Percentiles rank a stretch among this genome's conserved stretches.
phyloP scores from a whole-genome alignment of 2,888 invertebrate species.

The Ypsolopha sequella region DNA sequence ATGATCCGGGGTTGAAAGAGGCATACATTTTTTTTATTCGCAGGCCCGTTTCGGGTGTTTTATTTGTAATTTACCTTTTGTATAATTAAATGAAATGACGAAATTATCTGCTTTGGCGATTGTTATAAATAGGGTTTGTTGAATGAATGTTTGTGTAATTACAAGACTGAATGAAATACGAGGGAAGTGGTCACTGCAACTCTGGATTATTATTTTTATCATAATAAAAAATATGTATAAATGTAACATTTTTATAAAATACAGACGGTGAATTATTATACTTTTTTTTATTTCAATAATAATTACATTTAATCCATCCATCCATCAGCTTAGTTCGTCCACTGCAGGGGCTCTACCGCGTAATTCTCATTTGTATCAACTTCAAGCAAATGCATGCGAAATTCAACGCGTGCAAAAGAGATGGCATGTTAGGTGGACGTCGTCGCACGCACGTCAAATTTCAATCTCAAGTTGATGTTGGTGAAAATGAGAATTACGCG shows the following conservation, averaged over 20 bases:
- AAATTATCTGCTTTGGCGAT: neutral
- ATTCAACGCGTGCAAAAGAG: too few species aligned
- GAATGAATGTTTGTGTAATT: conserved; percentile 22
- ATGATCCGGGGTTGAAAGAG: conserved; percentile 44
- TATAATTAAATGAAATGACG: too few species aligned
- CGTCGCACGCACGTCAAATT: too few species aligned
- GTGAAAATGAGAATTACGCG: too few species aligned
- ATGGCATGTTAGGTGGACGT: too few species aligned
- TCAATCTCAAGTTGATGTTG: too few species aligned
- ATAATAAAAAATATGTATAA: conserved; percentile 47
- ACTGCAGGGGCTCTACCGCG: too few species aligned
- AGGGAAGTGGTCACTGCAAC: conserved; percentile 31
- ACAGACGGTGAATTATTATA: conserved; percentile 42
- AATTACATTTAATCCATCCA: too few species aligned
- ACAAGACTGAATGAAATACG: conserved; percentile 30
- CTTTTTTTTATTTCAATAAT: conserved; percentile 13
- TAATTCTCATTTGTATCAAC: too few species aligned
- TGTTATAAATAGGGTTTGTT: neutral
- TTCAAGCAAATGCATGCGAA: too few species aligned
- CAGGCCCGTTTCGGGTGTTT: too few species aligned
- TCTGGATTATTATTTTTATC: conserved; percentile 45
- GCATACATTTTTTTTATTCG: neutral
- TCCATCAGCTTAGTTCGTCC: too few species aligned
- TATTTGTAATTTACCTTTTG: conserved; percentile 1
- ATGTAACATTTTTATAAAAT: conserved; percentile 54